Base-by-base conservation (phyloP, 2,113 vertebrate genomes). In the Lepisosteus oculatus region DNA sequence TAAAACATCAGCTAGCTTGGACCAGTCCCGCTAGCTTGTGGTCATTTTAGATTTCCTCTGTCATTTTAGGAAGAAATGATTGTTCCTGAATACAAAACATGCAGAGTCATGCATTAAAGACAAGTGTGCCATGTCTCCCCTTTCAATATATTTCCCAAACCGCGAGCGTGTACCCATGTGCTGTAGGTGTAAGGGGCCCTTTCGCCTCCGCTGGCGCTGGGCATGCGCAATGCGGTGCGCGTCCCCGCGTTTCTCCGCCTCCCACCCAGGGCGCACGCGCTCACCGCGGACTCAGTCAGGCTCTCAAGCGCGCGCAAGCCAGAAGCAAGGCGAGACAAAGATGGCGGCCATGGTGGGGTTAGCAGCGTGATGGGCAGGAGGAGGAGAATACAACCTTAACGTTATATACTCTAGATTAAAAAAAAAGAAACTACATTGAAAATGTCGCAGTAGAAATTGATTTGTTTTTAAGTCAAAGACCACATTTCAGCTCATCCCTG, bases 281-380 rank as follows among this genome's bases (percentile, higher is more conserved):
- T 43, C 61, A 57, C 64, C 8, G 43, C 4, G 14, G 13, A 41
- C 41, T 15, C 45, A 42, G 29, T 66, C 61, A 67, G 65, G 56
- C 69, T 15, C 45, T 64, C 76, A 74, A 78, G 76, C 80, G 82
- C 81, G 84, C 80, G 81, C 79, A 54, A 68, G 78, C 76, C 79
- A 85, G 81, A 76, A 66, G 83, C 76, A 70, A 82, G 82, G 85
- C 81, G 79, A 74, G 81, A 86, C 83, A 86, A 90, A 90, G 89
- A 92, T 92, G 91, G 90, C 89, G 90, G 81, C 84, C 80, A 88
- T 77, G 82, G 85, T 83, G 59, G 81, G 82, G 83, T 81, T 81
- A 85, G 82, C 81, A 84, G 88, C 87, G 76, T 91, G 90, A 91
- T 83, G 70, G 83, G 80, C 83, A 86, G 81, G 80, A 82, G 81